phyloP scores from a whole-genome alignment of 2,888 invertebrate species.

The Tiliacea citrago region DNA sequence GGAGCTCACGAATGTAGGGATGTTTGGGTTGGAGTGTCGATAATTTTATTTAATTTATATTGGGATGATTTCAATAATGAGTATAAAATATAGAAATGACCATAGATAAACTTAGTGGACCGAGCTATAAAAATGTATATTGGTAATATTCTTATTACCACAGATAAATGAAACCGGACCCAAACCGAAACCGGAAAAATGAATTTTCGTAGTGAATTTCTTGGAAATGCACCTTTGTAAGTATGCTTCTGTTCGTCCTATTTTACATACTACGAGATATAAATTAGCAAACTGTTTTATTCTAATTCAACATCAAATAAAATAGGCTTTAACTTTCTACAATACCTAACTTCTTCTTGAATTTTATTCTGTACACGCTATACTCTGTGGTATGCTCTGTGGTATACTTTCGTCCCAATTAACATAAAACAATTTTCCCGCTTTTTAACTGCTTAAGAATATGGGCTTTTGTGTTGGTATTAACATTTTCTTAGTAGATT shows the following conservation, averaged over 20 bases:
- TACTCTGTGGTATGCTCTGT: too few relatives aligned
- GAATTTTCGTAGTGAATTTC: not conserved
- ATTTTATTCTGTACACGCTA: constrained; percentile 22
- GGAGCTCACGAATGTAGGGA: constrained; percentile 35
- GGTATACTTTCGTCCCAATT: constrained; percentile 25
- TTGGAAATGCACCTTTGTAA: not conserved
- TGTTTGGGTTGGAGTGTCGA: constrained; percentile 18
- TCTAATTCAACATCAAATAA: not conserved
- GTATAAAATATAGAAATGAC: not conserved
- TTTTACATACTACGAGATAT: not conserved
- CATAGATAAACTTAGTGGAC: not conserved
- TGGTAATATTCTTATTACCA: not conserved
- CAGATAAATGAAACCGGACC: not conserved
- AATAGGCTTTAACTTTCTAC: constrained; percentile 14
- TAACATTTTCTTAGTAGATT: constrained; percentile 30
- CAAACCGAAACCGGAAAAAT: too few relatives aligned
- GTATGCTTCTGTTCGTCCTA: too few relatives aligned
- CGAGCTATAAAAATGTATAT: not conserved
- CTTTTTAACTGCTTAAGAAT: constrained; percentile 41
- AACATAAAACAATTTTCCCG: constrained; percentile 45
- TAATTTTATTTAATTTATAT: not conserved
- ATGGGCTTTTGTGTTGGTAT: constrained; percentile 41
- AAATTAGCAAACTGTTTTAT: constrained; percentile 3
- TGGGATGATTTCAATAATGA: not conserved
- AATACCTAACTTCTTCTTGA: constrained; percentile 15